These are phyloP conservation scores for Danio aesculapii DNA, from an alignment of 2,797 vertebrate species.

Conservation along the genomic window DNA sequence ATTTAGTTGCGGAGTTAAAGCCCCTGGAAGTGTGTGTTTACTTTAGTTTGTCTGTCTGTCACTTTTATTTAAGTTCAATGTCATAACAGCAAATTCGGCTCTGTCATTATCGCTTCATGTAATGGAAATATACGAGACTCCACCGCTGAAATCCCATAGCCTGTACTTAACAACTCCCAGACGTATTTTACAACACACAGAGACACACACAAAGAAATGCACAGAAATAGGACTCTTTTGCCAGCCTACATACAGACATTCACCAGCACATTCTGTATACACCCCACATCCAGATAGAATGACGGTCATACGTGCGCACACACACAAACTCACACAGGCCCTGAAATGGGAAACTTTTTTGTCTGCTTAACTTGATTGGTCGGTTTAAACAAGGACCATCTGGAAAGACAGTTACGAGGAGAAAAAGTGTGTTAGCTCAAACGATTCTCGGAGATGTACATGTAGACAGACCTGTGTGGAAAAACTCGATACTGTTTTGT, in stretches of 20 bases:
- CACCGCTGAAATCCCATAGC: conserved; percentile 29
- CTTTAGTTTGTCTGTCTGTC: conserved; percentile 18
- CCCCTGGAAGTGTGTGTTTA: conserved; percentile 21
- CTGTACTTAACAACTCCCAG: conserved; percentile 49
- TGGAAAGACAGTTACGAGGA: conserved; percentile 33
- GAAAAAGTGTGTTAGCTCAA: not conserved
- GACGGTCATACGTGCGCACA: not conserved
- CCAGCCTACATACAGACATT: not conserved
- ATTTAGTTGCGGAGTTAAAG: conserved; percentile 30
- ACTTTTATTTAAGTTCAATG: conserved; percentile 38
- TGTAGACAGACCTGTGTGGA: not conserved
- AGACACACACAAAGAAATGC: conserved; percentile 24
- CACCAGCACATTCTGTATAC: conserved; percentile 1
- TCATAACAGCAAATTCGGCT: conserved; percentile 24
- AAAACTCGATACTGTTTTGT: not conserved
- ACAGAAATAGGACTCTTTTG: conserved; percentile 20
- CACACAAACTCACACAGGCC: conserved; percentile 11
- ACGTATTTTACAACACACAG: conserved; percentile 34
- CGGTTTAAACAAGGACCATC: conserved; percentile 55
- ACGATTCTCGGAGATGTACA: conserved; percentile 17
- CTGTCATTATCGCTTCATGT: conserved; percentile 43
- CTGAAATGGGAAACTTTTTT: conserved; percentile 47
- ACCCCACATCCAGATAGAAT: conserved; percentile 16
- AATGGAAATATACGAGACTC: conserved; percentile 39
- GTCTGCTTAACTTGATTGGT: conserved; percentile 51